Evolutionary conservation across 2,797 vertebrate species (phyloP).

Genomic region (Naso thynnoides): DNA sequence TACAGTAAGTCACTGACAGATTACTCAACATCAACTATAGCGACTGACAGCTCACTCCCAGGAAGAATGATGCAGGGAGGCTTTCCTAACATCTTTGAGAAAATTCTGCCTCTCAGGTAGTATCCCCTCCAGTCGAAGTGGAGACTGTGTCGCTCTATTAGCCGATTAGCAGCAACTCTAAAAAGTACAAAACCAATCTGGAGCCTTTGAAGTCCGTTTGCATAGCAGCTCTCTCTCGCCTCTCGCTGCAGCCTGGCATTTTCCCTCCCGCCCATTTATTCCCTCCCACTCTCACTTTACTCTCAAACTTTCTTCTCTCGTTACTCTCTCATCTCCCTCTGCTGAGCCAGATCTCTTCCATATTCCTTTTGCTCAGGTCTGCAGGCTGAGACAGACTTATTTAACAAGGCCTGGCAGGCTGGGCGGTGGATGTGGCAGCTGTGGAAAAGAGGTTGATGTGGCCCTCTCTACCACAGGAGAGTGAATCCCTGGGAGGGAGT

Average conservation of each 20-base stretch:
- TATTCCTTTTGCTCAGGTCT: constrained; percentile 69
- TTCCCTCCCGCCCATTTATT: constrained; percentile 54
- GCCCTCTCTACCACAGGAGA: constrained; percentile 73
- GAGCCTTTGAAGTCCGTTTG: constrained; percentile 72
- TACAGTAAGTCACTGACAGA: constrained; percentile 45
- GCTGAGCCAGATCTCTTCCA: constrained; percentile 66
- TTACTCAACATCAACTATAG: constrained; percentile 38
- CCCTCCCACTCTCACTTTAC: constrained; percentile 63
- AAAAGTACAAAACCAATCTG: constrained; percentile 55
- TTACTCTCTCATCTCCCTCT: constrained; percentile 62
- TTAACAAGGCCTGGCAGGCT: constrained; percentile 77
- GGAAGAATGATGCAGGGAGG: constrained; percentile 39
- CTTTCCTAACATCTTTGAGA: constrained; percentile 30
- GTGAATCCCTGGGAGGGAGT: constrained; percentile 75
- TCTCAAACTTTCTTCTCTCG: constrained; percentile 68
- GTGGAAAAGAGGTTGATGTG: constrained; percentile 70
- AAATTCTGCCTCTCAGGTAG: constrained; percentile 40
- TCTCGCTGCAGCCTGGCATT: constrained; percentile 47
- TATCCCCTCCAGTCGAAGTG: constrained; percentile 30
- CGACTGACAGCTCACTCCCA: constrained; percentile 38
- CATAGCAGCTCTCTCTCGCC: constrained; percentile 52
- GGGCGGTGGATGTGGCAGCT: constrained; percentile 76
- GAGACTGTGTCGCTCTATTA: constrained; percentile 33
- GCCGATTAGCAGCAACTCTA: constrained; percentile 60
- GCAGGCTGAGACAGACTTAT: constrained; percentile 72